Percentiles rank a stretch among this genome's conserved stretches.
phyloP scores from a whole-genome alignment of 2,797 vertebrate species.

The Ibycter americanus region DNA sequence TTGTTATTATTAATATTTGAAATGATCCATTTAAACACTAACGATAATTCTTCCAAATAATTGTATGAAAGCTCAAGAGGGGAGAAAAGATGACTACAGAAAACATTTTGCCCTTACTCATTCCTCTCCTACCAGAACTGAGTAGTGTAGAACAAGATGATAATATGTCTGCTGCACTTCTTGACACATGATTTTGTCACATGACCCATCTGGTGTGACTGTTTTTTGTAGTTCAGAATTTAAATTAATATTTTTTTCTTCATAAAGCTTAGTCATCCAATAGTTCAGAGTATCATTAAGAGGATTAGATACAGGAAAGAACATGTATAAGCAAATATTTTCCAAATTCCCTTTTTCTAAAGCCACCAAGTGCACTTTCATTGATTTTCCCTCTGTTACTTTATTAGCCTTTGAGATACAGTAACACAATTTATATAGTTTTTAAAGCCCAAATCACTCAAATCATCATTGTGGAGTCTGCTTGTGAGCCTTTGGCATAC shows the following conservation, averaged over 20 bases:
- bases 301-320: background rate
- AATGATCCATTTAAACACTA: background rate
- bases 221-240: background rate
- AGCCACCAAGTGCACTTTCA: background rate
- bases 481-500: background rate
- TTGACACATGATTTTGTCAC: background rate
- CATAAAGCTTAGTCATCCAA: background rate
- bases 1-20: background rate
- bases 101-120: background rate
- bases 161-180: background rate
- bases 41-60: background rate
- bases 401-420: background rate
- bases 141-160: background rate
- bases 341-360: background rate
- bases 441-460: background rate
- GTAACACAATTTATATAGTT: background rate
- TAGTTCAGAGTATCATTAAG: background rate
- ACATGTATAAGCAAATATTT: background rate
- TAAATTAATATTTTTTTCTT: background rate
- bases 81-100: background rate
- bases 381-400: background rate
- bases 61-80: background rate
- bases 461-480: background rate
- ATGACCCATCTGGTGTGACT: background rate
- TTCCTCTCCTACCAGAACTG: background rate